These are phyloP conservation scores for Bos indicus DNA, from an alignment of 2,113 vertebrate genomes.

Conservation along the genomic window DNA sequence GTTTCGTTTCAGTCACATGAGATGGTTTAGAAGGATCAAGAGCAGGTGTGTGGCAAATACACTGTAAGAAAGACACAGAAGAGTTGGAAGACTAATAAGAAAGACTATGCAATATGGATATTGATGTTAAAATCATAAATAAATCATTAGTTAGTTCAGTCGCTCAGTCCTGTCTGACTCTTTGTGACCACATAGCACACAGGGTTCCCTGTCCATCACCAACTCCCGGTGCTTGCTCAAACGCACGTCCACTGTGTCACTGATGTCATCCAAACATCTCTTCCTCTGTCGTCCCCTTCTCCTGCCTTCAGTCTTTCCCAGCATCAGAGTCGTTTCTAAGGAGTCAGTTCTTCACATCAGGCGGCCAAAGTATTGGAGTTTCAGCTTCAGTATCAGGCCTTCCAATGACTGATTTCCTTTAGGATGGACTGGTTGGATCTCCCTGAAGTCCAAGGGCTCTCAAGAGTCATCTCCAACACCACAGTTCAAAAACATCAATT, in stretches of 20 bases:
- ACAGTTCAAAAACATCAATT: neutral
- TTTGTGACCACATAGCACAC: accelerated
- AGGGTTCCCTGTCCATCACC: neutral
- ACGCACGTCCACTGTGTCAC: neutral
- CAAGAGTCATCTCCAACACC: neutral
- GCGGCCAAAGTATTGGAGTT: neutral
- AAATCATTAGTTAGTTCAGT: neutral
- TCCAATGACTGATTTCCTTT: neutral
- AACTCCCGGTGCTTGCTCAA: neutral
- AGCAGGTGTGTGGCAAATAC: neutral
- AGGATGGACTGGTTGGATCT: neutral
- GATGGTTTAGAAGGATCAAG: neutral
- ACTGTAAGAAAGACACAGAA: neutral
- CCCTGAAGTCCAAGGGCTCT: neutral
- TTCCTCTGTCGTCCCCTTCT: neutral
- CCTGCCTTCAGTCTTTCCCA: neutral
- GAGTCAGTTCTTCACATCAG: neutral
- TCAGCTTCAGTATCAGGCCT: neutral
- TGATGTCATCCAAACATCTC: neutral
- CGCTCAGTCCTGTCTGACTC: neutral
- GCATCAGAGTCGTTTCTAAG: neutral
- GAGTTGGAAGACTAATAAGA: neutral
- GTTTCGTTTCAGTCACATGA: neutral
- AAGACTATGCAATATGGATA: neutral
- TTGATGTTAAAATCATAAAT: too few species aligned